These are phyloP conservation scores for Melanotaenia maccullochi DNA, from an alignment of 2,797 vertebrate genomes.

Conservation along the genomic window DNA sequence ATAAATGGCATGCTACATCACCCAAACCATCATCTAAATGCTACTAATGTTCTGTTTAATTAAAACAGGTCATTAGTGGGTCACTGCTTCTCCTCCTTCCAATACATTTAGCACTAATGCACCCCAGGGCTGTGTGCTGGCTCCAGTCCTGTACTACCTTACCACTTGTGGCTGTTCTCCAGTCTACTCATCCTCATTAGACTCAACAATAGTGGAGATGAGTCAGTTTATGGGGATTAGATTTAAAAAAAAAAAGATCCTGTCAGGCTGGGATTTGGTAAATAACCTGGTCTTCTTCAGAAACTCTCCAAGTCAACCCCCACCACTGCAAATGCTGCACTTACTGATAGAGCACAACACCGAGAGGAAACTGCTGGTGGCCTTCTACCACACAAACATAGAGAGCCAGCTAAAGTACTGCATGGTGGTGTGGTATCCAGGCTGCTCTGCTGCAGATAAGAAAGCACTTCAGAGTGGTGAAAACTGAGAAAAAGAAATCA, in stretches of 20 bases:
- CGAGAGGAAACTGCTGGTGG: neutral
- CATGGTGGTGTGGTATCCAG: neutral
- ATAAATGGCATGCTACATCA: too few species aligned
- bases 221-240: neutral
- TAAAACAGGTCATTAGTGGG: neutral
- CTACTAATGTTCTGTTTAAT: neutral
- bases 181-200: neutral
- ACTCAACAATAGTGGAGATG: neutral
- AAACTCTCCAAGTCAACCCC: neutral
- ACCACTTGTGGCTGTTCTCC: neutral
- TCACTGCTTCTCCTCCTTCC: neutral
- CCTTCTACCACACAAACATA: neutral
- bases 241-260: neutral
- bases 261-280: neutral
- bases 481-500: neutral
- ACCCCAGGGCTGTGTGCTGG: neutral
- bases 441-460: neutral
- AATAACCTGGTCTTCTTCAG: neutral
- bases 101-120: neutral
- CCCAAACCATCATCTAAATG: too few species aligned
- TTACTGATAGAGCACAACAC: neutral
- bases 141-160: neutral
- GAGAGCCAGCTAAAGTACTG: neutral
- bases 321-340: neutral
- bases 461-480: neutral